A percentile compares a stretch with the other conserved stretches of the same genome.
These are phyloP conservation scores for Bos indicus DNA, from an alignment of 2,113 vertebrate genomes.

Conservation along the genomic window DNA sequence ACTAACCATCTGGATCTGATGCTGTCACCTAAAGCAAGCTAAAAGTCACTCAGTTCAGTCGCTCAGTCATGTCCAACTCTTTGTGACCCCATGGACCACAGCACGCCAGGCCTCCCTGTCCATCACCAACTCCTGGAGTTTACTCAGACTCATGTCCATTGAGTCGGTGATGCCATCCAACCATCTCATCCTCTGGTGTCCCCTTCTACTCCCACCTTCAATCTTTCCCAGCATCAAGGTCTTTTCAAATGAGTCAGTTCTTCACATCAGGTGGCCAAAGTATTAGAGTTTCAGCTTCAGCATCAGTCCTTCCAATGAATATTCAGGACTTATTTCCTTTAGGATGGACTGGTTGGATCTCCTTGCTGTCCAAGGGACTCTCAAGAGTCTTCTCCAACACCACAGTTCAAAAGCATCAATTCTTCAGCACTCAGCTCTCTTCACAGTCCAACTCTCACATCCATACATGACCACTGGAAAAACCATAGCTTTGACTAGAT, in stretches of 20 bases:
- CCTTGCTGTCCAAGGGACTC: neutral
- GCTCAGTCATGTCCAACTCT: neutral
- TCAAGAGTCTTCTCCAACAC: neutral
- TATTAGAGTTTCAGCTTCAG: neutral
- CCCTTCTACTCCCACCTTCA: neutral
- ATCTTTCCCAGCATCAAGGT: neutral
- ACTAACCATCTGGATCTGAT: neutral
- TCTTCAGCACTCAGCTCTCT: neutral
- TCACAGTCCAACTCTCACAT: neutral
- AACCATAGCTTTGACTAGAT: neutral
- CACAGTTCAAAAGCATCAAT: neutral
- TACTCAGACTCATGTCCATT: neutral
- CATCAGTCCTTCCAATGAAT: neutral
- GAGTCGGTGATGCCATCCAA: neutral
- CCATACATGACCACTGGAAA: neutral
- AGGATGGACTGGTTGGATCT: neutral
- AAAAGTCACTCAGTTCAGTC: neutral
- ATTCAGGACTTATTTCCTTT: neutral
- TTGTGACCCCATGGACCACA: neutral
- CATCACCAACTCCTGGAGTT: neutral
- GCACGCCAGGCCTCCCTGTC: neutral
- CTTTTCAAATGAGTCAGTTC: neutral
- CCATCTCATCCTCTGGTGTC: neutral
- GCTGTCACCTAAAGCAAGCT: neutral
- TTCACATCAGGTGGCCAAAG: neutral